These are phyloP conservation scores for Psittacula derbiana DNA, from an alignment of 2,797 vertebrate species.

Conservation along the genomic window DNA sequence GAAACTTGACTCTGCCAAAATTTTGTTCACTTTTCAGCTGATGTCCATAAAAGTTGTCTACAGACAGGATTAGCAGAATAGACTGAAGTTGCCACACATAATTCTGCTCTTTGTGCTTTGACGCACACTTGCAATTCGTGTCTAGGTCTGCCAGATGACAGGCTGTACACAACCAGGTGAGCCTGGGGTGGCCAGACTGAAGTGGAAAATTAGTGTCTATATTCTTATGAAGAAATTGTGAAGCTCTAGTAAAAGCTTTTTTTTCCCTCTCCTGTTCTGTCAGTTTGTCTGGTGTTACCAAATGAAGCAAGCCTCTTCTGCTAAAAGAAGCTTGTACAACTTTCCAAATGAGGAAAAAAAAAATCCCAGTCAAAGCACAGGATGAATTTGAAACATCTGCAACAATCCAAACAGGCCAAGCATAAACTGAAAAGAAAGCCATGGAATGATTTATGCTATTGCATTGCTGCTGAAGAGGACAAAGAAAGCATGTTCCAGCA, in stretches of 20 bases:
- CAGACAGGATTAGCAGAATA: neutral
- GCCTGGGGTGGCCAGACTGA: neutral
- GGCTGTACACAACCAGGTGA: neutral
- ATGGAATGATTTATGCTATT: neutral
- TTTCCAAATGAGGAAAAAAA: neutral
- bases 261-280: neutral
- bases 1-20: neutral
- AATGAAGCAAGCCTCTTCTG: neutral
- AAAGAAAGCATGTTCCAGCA: neutral
- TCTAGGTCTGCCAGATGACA: neutral
- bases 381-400: neutral
- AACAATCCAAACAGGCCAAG: neutral
- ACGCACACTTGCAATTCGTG: neutral
- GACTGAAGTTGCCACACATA: neutral
- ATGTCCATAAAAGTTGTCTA: neutral
- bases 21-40: neutral
- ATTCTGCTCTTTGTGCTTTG: neutral
- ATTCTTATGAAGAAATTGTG: neutral
- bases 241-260: neutral
- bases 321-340: neutral
- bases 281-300: neutral
- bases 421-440: neutral
- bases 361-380: neutral
- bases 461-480: neutral
- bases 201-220: neutral